Conservation (phyloP, 2,113 vertebrate genomes). For the Leucosticte australis region DNA sequence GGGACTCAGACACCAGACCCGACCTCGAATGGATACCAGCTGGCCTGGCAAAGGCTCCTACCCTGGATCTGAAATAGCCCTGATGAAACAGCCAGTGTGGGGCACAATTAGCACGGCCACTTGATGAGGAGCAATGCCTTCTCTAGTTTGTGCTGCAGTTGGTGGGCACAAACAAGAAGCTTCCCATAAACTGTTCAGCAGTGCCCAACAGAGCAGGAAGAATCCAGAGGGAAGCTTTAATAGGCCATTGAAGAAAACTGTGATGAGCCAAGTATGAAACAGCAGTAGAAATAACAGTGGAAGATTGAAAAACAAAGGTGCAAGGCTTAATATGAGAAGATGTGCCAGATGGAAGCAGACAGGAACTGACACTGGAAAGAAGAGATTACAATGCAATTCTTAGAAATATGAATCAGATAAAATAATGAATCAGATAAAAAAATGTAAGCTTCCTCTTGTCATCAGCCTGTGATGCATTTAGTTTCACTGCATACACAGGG, state of each 20-base stretch:
- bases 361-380: neutral
- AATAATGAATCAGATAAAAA: neutral
- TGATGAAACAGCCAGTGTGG: neutral
- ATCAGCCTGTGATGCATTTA: neutral
- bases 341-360: conserved; percentile 3
- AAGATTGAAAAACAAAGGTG: neutral
- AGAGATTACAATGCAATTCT: neutral
- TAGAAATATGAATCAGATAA: neutral
- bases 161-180: conserved; percentile 13
- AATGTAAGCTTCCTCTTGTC: neutral
- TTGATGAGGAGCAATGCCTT: neutral
- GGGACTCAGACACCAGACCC: neutral
- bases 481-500: neutral
- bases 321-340: neutral
- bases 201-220: conserved; percentile 17
- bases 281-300: neutral
- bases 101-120: neutral
- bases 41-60: neutral
- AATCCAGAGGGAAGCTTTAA: conserved; percentile 48
- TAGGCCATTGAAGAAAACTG: conserved; percentile 29
- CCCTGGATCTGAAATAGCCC: neutral
- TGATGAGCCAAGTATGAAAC: conserved; percentile 39
- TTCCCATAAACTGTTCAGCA: neutral
- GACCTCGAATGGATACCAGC: conserved; percentile 12
- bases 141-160: neutral